Percentiles rank a stretch among this genome's conserved stretches.
Conservation (phyloP, 1,140 invertebrate species). For the Drosophila nasuta region DNA sequence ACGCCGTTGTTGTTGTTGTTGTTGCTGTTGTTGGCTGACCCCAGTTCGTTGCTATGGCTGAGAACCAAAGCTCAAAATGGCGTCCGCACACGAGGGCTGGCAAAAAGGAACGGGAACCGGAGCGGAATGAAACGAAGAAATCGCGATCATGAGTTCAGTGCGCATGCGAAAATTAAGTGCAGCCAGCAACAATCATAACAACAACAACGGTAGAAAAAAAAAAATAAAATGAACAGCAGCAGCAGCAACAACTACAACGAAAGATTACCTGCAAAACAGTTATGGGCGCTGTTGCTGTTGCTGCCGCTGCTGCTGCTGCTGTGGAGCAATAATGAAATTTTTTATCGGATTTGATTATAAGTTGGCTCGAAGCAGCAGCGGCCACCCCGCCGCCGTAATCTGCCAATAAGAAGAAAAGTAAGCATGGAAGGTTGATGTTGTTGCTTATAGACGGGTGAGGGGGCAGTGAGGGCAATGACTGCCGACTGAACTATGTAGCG, state of each 20-base stretch:
- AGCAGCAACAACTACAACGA: constrained; percentile 40
- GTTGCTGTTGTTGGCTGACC: constrained; percentile 59
- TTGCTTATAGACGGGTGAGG: not conserved
- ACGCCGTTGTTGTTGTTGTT: constrained; percentile 51
- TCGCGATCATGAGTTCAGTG: constrained; percentile 77
- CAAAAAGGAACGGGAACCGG: constrained; percentile 52
- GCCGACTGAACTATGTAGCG: constrained; percentile 56
- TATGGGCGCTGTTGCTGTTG: constrained; percentile 62
- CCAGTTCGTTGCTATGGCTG: constrained; percentile 51
- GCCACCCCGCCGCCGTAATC: constrained; percentile 72
- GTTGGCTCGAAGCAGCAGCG: constrained; percentile 50
- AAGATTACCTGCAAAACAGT: constrained; percentile 81
- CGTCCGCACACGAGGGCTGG: constrained; percentile 50
- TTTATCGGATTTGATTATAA: constrained; percentile 84
- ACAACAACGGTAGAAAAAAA: constrained; percentile 47
- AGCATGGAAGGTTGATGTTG: constrained; percentile 51
- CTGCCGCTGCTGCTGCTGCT: constrained; percentile 30
- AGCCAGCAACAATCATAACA: constrained; percentile 77
- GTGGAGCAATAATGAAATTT: constrained; percentile 82
- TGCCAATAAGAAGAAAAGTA: constrained; percentile 83
- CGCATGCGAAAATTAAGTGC: constrained; percentile 82
- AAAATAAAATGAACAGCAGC: constrained; percentile 46
- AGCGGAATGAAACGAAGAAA: constrained; percentile 68
- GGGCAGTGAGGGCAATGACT: not conserved
- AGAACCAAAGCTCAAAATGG: constrained; percentile 76